Evolutionary conservation across 2,113 vertebrate genomes (phyloP).

Genomic region (Turnix velox): DNA sequence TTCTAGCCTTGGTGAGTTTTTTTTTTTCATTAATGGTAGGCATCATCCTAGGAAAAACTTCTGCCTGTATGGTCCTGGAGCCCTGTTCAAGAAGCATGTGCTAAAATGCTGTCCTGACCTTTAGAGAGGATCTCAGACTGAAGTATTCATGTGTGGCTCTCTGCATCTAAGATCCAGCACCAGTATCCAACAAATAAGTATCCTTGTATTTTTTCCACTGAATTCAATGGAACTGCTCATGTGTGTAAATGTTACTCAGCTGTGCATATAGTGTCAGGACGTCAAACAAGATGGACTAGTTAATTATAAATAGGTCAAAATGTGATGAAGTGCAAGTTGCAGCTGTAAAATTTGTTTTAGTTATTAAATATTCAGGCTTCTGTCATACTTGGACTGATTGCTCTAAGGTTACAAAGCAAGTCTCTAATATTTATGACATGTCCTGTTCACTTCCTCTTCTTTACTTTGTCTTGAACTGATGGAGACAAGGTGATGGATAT

Average conservation of each 20-base stretch:
- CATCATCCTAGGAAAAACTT: background rate
- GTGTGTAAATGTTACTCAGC: background rate
- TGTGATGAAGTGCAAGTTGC: background rate
- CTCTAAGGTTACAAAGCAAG: background rate
- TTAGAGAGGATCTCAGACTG: background rate
- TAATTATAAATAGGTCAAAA: slow-evolving; percentile 26
- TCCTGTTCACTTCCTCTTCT: background rate
- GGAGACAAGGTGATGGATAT: background rate
- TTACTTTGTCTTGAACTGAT: background rate
- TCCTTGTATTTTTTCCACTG: background rate
- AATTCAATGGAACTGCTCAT: background rate
- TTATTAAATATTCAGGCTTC: slow-evolving; percentile 41
- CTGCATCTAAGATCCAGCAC: background rate
- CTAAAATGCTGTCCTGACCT: background rate
- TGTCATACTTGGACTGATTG: background rate
- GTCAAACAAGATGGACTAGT: background rate
- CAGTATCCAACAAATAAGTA: background rate
- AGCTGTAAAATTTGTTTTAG: background rate
- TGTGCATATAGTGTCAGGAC: background rate
- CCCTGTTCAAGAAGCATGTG: background rate
- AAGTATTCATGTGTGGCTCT: background rate
- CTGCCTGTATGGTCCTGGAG: background rate
- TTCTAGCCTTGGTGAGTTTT: background rate
- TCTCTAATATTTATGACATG: slow-evolving; percentile 7
- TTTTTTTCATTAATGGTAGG: background rate